Evolutionary conservation across 2,797 vertebrate genomes (phyloP).

Genomic region (Malacoraja senta): DNA sequence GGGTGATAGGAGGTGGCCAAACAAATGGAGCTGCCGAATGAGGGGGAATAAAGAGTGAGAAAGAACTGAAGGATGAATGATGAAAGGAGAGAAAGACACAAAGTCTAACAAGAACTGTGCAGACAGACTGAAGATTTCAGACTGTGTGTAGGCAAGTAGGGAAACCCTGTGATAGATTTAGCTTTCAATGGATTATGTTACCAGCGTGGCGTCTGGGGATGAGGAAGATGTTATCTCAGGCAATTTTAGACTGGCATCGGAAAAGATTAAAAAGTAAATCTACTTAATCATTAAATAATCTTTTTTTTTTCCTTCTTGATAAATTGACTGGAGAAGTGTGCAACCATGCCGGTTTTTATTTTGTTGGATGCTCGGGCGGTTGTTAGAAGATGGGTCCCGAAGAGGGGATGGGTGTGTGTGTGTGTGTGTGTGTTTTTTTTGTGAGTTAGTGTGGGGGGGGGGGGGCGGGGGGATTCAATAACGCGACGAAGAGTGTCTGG

Average conservation of each 20-base stretch:
- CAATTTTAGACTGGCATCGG: slow-evolving; percentile 35
- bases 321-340: not conserved
- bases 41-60: not conserved
- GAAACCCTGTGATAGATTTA: slow-evolving; percentile 22
- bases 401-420: not conserved
- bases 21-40: not conserved
- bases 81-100: not conserved
- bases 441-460: not conserved
- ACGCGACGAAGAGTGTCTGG: slow-evolving; percentile 41
- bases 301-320: slow-evolving; percentile 10
- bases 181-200: slow-evolving; percentile 37
- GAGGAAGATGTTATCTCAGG: slow-evolving; percentile 29
- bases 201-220: slow-evolving; percentile 27
- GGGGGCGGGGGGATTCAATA: not conserved
- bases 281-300: slow-evolving; percentile 36
- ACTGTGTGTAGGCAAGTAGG: not conserved
- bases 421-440: no score
- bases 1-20: not conserved
- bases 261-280: slow-evolving; percentile 36
- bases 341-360: not conserved
- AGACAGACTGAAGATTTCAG: slow-evolving; percentile 21
- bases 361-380: not conserved
- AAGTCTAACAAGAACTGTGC: slow-evolving; percentile 16
- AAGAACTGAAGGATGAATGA: not conserved
- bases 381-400: not conserved